phyloP scores from a whole-genome alignment of 2,113 vertebrate genomes.

The Melierax canorus region DNA sequence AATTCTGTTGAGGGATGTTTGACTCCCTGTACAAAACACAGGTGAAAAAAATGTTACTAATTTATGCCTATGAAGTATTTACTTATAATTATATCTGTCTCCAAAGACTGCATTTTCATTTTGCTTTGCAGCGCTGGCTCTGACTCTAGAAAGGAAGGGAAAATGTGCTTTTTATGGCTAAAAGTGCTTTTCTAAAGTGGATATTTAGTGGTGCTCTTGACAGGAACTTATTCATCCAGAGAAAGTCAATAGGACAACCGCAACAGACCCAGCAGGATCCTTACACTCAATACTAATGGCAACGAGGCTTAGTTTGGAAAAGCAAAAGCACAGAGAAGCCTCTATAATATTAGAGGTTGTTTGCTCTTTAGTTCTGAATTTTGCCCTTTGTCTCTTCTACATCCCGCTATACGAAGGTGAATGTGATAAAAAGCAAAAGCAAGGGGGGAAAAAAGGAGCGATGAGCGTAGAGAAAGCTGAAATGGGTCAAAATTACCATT shows the following conservation, averaged over 20 bases:
- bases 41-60: conserved; percentile 24
- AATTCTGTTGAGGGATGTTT: neutral
- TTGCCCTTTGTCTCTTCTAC: neutral
- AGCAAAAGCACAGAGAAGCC: neutral
- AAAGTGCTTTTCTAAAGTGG: conserved; percentile 54
- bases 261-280: conserved; percentile 35
- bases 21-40: neutral
- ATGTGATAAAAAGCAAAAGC: neutral
- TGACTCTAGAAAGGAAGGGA: conserved; percentile 9
- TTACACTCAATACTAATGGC: conserved; percentile 1
- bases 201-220: conserved; percentile 56
- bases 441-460: neutral
- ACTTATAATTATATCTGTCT: conserved; percentile 52
- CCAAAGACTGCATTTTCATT: conserved; percentile 19
- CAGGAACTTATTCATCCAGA: conserved; percentile 49
- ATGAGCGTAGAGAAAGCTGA: neutral
- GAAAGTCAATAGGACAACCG: conserved; percentile 55
- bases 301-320: neutral
- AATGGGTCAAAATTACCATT: neutral
- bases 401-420: neutral
- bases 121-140: neutral
- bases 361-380: neutral
- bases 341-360: neutral
- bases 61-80: conserved; percentile 59
- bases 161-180: conserved; percentile 37